phyloP scores from a whole-genome alignment of 92 coral and sea anemone species.

The Phenganax marumi region DNA sequence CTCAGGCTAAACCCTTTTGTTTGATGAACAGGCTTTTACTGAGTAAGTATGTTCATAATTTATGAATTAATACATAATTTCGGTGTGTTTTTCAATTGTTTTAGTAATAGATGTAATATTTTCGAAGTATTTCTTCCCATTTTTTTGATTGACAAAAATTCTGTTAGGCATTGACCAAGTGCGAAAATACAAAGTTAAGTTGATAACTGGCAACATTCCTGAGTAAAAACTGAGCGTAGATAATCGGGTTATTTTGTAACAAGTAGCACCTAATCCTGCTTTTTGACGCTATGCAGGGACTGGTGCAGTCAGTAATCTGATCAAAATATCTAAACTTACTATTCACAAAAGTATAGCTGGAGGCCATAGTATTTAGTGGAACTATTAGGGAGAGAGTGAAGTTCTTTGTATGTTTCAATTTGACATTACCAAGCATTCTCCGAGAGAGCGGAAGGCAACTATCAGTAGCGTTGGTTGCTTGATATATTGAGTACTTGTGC shows the following conservation, averaged over 20 bases:
- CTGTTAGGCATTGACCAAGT: background rate
- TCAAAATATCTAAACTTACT: slow-evolving; percentile 7
- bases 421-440: background rate
- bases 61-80: too few relatives aligned
- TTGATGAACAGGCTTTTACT: too few relatives aligned
- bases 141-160: too few relatives aligned
- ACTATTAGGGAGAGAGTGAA: background rate
- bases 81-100: too few relatives aligned
- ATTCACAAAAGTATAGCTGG: background rate
- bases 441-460: background rate
- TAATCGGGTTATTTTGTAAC: background rate
- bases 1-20: too few relatives aligned
- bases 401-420: background rate
- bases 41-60: too few relatives aligned
- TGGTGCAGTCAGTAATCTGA: background rate
- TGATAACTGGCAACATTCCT: background rate
- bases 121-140: too few relatives aligned
- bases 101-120: too few relatives aligned
- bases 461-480: background rate
- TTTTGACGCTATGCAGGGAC: background rate
- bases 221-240: background rate
- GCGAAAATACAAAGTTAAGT: background rate
- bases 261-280: slow-evolving; percentile 9
- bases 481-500: too few relatives aligned
- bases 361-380: background rate